Conservation (phyloP, 2,888 invertebrate genomes). For the Fissipunctia ypsillon region DNA sequence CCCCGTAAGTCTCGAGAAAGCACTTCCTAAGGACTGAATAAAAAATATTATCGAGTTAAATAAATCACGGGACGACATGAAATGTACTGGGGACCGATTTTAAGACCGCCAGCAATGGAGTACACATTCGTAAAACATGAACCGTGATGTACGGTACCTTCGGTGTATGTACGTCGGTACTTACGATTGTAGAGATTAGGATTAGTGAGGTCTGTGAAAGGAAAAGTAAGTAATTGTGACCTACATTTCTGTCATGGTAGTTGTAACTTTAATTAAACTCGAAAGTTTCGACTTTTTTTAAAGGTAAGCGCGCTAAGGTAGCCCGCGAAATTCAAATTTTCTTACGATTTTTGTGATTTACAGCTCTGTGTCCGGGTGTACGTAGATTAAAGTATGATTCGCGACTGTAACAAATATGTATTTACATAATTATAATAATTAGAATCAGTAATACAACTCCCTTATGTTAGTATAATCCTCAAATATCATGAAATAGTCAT, state of each 20-base stretch:
- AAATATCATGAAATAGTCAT: too few species aligned
- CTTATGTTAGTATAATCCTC: too few species aligned
- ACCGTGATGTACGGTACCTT: constrained; percentile 37
- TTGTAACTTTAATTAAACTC: neutral
- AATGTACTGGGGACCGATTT: constrained; percentile 70
- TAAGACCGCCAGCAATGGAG: constrained; percentile 65
- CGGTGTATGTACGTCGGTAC: constrained; percentile 5
- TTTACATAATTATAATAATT: too few species aligned
- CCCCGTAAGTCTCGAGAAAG: constrained; percentile 45
- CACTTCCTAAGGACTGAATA: constrained; percentile 61
- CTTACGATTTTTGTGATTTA: too few species aligned
- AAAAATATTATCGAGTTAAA: constrained; percentile 67
- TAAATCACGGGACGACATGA: constrained; percentile 73
- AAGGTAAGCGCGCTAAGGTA: too few species aligned
- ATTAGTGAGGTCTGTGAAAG: neutral
- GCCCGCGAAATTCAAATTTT: too few species aligned
- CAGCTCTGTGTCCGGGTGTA: too few species aligned
- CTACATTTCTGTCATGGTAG: neutral
- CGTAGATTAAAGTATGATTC: too few species aligned
- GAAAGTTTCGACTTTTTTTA: neutral
- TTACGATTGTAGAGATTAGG: constrained; percentile 13
- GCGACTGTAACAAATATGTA: too few species aligned
- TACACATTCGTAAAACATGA: constrained; percentile 70
- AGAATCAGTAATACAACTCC: too few species aligned
- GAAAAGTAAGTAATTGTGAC: neutral